Evolutionary conservation across 2,797 vertebrate genomes (phyloP), one percentile per base, ranked within the genome.

Genomic region (Acanthurus leucopareius): DNA sequence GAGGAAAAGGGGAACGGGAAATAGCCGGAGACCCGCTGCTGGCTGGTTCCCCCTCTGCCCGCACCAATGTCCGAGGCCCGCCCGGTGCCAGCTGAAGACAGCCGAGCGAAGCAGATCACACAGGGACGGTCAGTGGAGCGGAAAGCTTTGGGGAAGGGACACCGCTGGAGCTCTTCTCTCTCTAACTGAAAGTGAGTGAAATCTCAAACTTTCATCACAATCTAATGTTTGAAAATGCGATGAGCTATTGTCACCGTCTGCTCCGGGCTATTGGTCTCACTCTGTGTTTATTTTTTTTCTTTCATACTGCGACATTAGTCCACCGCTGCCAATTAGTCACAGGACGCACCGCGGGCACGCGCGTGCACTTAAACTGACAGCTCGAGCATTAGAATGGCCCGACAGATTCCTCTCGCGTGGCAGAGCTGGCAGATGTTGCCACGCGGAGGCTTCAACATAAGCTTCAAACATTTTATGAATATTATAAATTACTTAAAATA

Each of bases 241-340:
- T 10, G 10, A 40, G 3, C 38, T 4, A 32, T 68, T n/a, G 52
- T 62, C 25, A n/a, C 9, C 0, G 54, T 59, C 35, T 2, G 49
- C 17, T 35, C 25, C 1, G 40, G 40, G 40, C 40, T 40, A 10
- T 10, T 40, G 8, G 2, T 20, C 11, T 13, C 9, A 25, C 2
- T n/a, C 38, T 44, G 8, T 14, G 11, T 15, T 65, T 59, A 69
- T 70, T 73, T 73, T 73, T 73, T n/a, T 14, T 60, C 69, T 84
- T 86, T 82, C 61, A 35, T 67, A 79, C 85, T 93, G 91, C 91
- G 91, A 91, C 92, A 91, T 82, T 78, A 85, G 86, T 84, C 85
- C 88, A 67, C 75, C 69, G 80, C 79, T 87, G 88, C 90, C 88
- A 91, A 91, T 91, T 86, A 89, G 89, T 85, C 83, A 89, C 88